Percentiles rank a stretch among this genome's conserved stretches.
These are phyloP conservation scores for Bhutanitis thaidina DNA, from an alignment of 2,888 invertebrate genomes.

Conservation along the genomic window DNA sequence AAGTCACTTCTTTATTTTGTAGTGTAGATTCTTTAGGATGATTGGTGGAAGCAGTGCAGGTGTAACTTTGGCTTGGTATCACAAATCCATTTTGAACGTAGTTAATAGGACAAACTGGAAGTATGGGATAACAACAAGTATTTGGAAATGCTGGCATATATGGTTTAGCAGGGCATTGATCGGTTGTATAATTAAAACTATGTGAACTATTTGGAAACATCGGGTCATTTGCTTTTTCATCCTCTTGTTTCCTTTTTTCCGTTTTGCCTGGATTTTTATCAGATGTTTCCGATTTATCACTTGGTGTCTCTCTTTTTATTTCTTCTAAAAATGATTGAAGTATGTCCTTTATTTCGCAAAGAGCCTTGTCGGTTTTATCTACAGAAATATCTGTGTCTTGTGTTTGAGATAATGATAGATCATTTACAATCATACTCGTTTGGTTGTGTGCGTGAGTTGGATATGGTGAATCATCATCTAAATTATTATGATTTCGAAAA, in stretches of 20 bases:
- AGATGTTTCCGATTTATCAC: slow-evolving; percentile 39
- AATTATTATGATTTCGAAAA: slow-evolving; percentile 31
- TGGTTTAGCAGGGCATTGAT: slow-evolving; percentile 32
- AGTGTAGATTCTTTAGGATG: slow-evolving; percentile 35
- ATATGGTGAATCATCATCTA: slow-evolving; percentile 33
- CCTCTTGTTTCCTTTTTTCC: slow-evolving; percentile 18
- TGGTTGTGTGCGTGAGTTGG: slow-evolving; percentile 33
- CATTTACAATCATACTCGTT: slow-evolving; percentile 29
- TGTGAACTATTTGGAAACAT: slow-evolving; percentile 36
- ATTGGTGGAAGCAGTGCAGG: slow-evolving; percentile 46
- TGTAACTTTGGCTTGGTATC: slow-evolving; percentile 48
- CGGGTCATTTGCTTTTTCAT: slow-evolving; percentile 27
- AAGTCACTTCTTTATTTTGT: slow-evolving; percentile 31
- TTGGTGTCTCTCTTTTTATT: slow-evolving; percentile 59
- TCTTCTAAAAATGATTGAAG: slow-evolving; percentile 61
- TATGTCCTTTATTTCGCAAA: slow-evolving; percentile 68
- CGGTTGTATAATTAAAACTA: slow-evolving; percentile 36
- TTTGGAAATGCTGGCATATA: slow-evolving; percentile 45
- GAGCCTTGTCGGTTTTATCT: slow-evolving; percentile 60
- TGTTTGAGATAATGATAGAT: slow-evolving; percentile 44
- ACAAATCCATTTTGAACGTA: slow-evolving; percentile 53
- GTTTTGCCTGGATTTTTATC: slow-evolving; percentile 2
- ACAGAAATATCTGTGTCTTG: slow-evolving; percentile 39
- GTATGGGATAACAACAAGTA: slow-evolving; percentile 58
- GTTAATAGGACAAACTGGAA: slow-evolving; percentile 59